These are phyloP conservation scores for Melinaea marsaeus DNA, from an alignment of 2,888 invertebrate genomes.

Conservation along the genomic window DNA sequence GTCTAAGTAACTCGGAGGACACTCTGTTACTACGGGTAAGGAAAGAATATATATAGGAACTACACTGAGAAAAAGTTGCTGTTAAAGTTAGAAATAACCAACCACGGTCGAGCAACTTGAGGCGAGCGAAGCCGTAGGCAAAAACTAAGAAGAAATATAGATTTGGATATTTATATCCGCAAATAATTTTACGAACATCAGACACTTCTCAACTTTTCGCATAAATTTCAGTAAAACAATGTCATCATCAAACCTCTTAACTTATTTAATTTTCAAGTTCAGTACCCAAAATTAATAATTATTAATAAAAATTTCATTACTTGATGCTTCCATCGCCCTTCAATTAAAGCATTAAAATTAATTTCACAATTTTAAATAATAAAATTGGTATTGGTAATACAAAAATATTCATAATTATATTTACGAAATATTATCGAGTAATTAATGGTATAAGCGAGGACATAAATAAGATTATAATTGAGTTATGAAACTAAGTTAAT, in stretches of 20 bases:
- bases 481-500: constrained; percentile 2
- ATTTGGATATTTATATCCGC: not conserved
- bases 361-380: not conserved
- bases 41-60: no score
- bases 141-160: no score
- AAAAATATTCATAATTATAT: not conserved
- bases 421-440: not conserved
- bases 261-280: constrained; percentile 1
- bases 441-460: not conserved
- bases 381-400: not conserved
- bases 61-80: no score
- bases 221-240: not conserved
- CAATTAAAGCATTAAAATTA: not conserved
- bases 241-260: not conserved
- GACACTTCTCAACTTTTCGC: not conserved
- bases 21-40: no score
- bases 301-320: not conserved
- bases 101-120: no score
- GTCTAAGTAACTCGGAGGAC: no score
- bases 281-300: not conserved
- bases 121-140: no score
- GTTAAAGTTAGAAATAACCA: no score
- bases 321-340: not conserved
- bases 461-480: constrained; percentile 3
- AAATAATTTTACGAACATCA: not conserved